phyloP scores from a whole-genome alignment of 2,888 invertebrate genomes.

The Acanthoscelides obtectus region DNA sequence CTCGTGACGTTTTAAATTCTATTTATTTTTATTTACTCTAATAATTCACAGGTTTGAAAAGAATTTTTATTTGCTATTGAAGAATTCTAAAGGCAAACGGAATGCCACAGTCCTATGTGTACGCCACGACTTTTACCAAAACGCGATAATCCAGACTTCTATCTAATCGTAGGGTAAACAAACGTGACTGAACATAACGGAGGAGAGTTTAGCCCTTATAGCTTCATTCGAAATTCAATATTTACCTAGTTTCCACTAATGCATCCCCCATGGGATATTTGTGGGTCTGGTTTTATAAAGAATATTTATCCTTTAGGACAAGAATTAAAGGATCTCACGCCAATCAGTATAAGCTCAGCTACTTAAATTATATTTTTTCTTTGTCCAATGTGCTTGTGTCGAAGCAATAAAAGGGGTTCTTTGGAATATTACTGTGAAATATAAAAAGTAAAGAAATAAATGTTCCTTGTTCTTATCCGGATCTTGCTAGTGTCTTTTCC shows the following conservation, averaged over 20 bases:
- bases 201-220: neutral
- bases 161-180: neutral
- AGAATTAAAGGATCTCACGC: no score
- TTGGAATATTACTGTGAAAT: no score
- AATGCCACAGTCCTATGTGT: neutral
- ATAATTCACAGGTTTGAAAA: neutral
- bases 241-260: neutral
- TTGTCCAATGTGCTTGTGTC: no score
- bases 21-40: neutral
- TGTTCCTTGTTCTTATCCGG: no score
- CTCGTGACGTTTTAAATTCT: no score
- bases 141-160: neutral
- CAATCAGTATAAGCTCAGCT: no score
- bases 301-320: no score
- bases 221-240: neutral
- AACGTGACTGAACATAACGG: neutral
- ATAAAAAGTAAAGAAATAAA: no score
- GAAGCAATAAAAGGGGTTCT: no score
- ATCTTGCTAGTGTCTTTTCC: no score
- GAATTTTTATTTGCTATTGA: neutral
- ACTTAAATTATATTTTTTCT: no score
- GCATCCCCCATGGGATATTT: neutral
- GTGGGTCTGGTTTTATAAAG: neutral
- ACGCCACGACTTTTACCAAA: neutral
- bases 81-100: neutral